These are phyloP conservation scores for Cyclargus thomasi DNA, from an alignment of 1,140 invertebrate genomes.

Conservation along the genomic window DNA sequence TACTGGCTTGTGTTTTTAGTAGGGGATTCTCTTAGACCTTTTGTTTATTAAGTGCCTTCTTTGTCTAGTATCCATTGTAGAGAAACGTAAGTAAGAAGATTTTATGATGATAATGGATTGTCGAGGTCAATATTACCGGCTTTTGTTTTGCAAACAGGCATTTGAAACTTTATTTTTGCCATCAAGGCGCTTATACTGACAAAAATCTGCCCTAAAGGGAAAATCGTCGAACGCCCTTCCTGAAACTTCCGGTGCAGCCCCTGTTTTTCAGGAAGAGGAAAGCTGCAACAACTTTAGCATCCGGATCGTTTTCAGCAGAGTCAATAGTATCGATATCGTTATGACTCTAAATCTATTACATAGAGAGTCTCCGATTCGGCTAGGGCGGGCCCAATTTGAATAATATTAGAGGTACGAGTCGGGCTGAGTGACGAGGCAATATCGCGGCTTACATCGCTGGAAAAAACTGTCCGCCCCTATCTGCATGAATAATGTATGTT, in stretches of 20 bases:
- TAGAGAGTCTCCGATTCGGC: background rate
- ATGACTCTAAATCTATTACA: constrained; percentile 13
- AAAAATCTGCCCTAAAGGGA: background rate
- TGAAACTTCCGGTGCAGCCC: background rate
- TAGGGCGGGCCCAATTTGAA: constrained; percentile 26
- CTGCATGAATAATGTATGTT: constrained; percentile 31
- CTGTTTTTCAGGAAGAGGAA: background rate
- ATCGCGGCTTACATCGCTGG: constrained; percentile 23
- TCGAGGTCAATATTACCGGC: background rate
- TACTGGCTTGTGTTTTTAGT: too few relatives aligned
- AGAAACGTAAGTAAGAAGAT: background rate
- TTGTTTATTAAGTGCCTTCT: background rate
- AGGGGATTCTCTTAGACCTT: too few relatives aligned
- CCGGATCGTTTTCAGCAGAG: background rate
- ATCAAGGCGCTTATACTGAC: background rate
- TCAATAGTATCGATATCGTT: constrained; percentile 6
- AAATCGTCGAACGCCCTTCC: background rate
- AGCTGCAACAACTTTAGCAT: background rate
- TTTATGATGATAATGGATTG: background rate
- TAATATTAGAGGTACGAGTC: constrained; percentile 27
- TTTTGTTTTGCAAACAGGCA: too few relatives aligned
- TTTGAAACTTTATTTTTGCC: background rate
- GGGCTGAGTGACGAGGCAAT: constrained; percentile 25
- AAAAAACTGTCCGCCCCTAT: constrained; percentile 25
- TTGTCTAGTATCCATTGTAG: background rate